phyloP scores from a whole-genome alignment of 2,888 invertebrate genomes.

The Dolichomitus sp. region DNA sequence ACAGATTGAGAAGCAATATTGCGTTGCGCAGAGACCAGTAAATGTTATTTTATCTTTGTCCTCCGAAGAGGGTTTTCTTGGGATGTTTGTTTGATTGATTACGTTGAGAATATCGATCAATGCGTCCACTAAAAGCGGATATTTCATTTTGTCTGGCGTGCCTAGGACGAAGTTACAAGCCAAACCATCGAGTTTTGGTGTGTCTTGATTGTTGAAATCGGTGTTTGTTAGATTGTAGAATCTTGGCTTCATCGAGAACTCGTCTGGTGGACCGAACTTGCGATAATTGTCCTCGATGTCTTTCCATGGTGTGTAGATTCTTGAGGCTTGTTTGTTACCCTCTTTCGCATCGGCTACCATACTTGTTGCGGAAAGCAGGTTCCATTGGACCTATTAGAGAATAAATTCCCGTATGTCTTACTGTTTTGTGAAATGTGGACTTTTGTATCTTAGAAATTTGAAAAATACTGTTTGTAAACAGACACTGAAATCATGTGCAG shows the following conservation, averaged over 20 bases:
- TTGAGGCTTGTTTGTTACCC: slow-evolving; percentile 86
- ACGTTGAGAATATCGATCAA: slow-evolving; percentile 94
- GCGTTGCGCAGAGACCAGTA: slow-evolving; percentile 93
- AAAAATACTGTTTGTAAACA: too few species aligned
- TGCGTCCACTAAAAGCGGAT: slow-evolving; percentile 95
- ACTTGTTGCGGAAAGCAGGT: slow-evolving; percentile 91
- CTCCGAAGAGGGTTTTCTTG: slow-evolving; percentile 77
- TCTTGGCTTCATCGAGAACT: slow-evolving; percentile 93
- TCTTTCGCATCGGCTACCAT: slow-evolving; percentile 89
- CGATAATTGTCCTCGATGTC: slow-evolving; percentile 93
- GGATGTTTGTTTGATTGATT: slow-evolving; percentile 89
- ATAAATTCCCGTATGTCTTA: slow-evolving; percentile 1
- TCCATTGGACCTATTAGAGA: slow-evolving; percentile 90
- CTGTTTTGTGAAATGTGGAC: background rate
- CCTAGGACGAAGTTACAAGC: slow-evolving; percentile 98
- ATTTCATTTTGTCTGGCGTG: slow-evolving; percentile 96
- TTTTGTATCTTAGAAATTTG: background rate
- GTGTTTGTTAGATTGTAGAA: slow-evolving; percentile 96
- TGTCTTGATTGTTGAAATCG: slow-evolving; percentile 92
- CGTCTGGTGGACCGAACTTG: slow-evolving; percentile 89
- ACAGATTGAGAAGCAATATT: slow-evolving; percentile 95
- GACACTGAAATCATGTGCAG: too few species aligned
- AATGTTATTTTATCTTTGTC: slow-evolving; percentile 86
- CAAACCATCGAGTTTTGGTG: slow-evolving; percentile 96
- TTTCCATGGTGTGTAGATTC: slow-evolving; percentile 91